Conservation (phyloP, 1,140 invertebrate genomes). For the Panulirus ornatus region DNA sequence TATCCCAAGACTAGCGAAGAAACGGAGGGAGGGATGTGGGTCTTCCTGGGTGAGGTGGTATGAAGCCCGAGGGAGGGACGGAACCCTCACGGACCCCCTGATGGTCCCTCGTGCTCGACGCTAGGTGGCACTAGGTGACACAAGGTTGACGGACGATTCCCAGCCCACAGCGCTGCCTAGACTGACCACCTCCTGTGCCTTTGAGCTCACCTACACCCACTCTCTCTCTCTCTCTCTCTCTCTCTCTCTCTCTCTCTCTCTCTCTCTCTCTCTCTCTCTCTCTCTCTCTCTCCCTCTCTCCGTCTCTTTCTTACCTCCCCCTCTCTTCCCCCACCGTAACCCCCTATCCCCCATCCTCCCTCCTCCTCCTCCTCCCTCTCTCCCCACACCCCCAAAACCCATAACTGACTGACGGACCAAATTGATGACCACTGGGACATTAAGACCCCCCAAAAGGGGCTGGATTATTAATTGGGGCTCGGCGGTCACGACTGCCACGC, state of each 20-base stretch:
- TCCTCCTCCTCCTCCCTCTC: background rate
- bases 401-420: background rate
- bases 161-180: no score
- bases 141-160: no score
- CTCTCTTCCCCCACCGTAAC: background rate
- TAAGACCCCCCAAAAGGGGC: slow-evolving; percentile 8
- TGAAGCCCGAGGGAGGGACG: no score
- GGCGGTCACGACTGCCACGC: background rate
- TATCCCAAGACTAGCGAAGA: no score
- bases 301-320: background rate
- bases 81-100: no score
- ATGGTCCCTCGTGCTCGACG: no score
- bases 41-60: no score
- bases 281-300: background rate
- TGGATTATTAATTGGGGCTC: background rate
- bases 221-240: background rate
- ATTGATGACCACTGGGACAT: slow-evolving; percentile 18
- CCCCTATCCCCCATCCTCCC: background rate
- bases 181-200: background rate
- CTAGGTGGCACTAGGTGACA: no score
- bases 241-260: background rate
- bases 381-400: background rate
- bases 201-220: background rate
- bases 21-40: no score
- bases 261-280: background rate